Evolutionary conservation across 2,797 vertebrate species (phyloP).

Genomic region (Pangasius sanitwongsei): DNA sequence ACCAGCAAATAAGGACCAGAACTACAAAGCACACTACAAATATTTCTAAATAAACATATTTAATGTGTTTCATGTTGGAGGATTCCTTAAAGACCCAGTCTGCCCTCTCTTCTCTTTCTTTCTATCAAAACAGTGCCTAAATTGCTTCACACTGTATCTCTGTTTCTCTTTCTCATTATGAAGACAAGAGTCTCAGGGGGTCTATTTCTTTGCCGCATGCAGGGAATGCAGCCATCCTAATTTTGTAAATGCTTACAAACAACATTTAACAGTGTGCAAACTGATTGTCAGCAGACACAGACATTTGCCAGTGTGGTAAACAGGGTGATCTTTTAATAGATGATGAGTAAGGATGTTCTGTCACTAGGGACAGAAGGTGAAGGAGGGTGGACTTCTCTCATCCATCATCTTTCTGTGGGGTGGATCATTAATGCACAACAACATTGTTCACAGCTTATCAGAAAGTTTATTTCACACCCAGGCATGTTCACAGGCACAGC

Average conservation of each 20-base stretch:
- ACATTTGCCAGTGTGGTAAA: slow-evolving; percentile 6
- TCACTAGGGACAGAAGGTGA: slow-evolving; percentile 23
- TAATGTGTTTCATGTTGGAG: neutral
- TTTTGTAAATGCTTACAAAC: neutral
- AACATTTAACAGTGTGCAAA: slow-evolving; percentile 21
- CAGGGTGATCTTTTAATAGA: slow-evolving; percentile 37
- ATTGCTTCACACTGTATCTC: too few relatives aligned
- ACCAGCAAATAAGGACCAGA: slow-evolving; percentile 4
- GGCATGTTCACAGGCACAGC: slow-evolving; percentile 64
- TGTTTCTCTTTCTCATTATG: neutral
- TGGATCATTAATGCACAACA: slow-evolving; percentile 67
- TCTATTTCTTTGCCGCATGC: neutral
- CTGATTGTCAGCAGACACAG: neutral
- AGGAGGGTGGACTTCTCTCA: slow-evolving; percentile 25
- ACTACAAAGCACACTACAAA: neutral
- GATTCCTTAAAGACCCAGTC: neutral
- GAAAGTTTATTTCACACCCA: slow-evolving; percentile 71
- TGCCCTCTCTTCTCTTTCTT: neutral
- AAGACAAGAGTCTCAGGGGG: neutral
- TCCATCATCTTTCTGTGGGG: slow-evolving; percentile 48
- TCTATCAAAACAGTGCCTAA: too few relatives aligned
- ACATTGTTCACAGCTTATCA: slow-evolving; percentile 81
- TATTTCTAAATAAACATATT: neutral
- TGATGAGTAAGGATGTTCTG: slow-evolving; percentile 32
- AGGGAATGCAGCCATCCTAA: neutral